Evolutionary conservation across 2,113 vertebrate genomes (phyloP), one percentile per base, ranked within the genome.

Genomic region (Myiagra hebetior): DNA sequence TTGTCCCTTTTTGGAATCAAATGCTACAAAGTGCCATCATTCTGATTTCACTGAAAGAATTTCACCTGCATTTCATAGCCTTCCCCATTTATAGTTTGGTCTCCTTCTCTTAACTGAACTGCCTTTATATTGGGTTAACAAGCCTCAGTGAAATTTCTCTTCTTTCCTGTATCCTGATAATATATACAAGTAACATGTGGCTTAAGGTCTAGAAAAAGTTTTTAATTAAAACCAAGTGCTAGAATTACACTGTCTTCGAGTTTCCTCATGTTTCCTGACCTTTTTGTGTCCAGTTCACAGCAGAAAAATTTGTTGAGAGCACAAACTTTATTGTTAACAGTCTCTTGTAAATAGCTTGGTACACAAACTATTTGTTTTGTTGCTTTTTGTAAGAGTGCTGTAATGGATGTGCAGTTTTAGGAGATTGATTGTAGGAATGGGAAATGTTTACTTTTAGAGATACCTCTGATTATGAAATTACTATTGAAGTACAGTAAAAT

Each of bases 211-310:
- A 92, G 63, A 73, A 90, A 85, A 86, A 75, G 35, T 27, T 92
- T 89, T 81, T 92, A 89, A 93, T 94, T 89, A 91, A 94, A 95
- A 88, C 31, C 64, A 81, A 93, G 92, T 75, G 76, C 57, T 81
- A 84, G 46, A 93, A 91, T 86, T 89, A 67, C 10, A 60, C 30
- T 69, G 37, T 76, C 76, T 85, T 86, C 42, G 1, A 5, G 20
- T 92, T 81, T 84, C 55, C 47, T 93, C 21, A 21, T 22, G 47
- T 86, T 93, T 88, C 68, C 79, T 75, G 56, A 35, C 33, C 37
- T 69, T 57, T 74, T 41, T 56, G 33, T 52, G 72, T 78, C 72
- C 49, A 55, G 22, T 52, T 93, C 52, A 74, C 24, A 44, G 22
- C 5, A 65, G 55, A 73, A 74, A 55, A 67, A 33, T 4, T 17